Evolutionary conservation across 2,797 vertebrate species (phyloP), one percentile per base, ranked within the genome.

Genomic region (Sternotherus odoratus): DNA sequence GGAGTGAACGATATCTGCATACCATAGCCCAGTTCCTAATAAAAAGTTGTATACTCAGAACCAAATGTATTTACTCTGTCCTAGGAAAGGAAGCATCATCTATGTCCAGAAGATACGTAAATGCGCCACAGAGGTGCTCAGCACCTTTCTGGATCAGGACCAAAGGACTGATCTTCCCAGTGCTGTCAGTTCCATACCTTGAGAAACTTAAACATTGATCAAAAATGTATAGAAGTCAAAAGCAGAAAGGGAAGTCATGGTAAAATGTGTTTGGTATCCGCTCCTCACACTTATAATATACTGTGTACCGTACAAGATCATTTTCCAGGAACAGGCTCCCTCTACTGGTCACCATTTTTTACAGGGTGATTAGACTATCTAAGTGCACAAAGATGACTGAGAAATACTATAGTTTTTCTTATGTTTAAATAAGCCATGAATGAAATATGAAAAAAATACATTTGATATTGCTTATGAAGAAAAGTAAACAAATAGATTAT

Each of bases 301-400:
- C 46, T 5, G 74, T 2, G 16, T 12, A 4, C 95, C 84, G 39
- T n/a, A n/a, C n/a, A n/a, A n/a, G 79, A 94, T 94, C 81, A 94
- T 98, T 97, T 97, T 88, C 95, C 98, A 98, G 96, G 89, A 94
- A 97, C 92, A 94, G 97, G 97, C 98, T 97, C 98, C 98, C 98
- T 98, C 98, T 98, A 94, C 98, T 98, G 98, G 98, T 95, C 96
- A 97, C 91, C 11, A 8, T 28, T 93, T 91, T 87, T 91, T 77
- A 82, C 75, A 89, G 95, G 12, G 79, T 60, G 81, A 95, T 95
- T 87, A 94, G 81, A 93, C 78, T n/a, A 12, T 85, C 39, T 60
- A 87, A 66, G 75, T 1, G 6, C 54, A 54, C 0, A 0, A 23
- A 11, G 49, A 50, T 80, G 92, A 87, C 88, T 74, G 88, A 74